Conservation (phyloP, 2,888 invertebrate species). For the Brachyptera risi region DNA sequence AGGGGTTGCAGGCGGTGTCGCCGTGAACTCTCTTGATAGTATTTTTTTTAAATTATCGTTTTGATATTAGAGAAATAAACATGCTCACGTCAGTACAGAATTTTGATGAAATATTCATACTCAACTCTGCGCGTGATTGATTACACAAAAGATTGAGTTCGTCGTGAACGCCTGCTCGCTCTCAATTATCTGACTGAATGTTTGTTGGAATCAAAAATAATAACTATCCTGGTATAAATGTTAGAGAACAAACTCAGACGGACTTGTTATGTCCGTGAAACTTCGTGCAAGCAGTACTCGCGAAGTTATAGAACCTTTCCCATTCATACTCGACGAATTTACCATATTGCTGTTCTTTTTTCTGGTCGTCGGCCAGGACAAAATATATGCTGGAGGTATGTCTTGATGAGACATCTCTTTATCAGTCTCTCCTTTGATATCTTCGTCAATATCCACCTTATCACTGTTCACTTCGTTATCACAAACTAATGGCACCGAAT, state of each 20-base stretch:
- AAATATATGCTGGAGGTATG: constrained; percentile 38
- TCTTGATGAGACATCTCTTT: constrained; percentile 12
- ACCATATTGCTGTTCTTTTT: constrained; percentile 35
- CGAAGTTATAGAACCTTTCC: constrained; percentile 24
- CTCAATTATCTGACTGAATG: too few species aligned
- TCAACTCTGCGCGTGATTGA: too few species aligned
- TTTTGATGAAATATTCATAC: too few species aligned
- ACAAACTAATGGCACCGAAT: constrained; percentile 15
- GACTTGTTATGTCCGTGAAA: constrained; percentile 19
- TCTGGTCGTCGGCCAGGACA: constrained; percentile 52
- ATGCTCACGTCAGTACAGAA: too few species aligned
- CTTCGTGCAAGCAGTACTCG: constrained; percentile 24
- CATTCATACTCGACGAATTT: constrained; percentile 9
- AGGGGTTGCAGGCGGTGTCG: too few species aligned
- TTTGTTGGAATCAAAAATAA: too few species aligned
- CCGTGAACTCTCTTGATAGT: too few species aligned
- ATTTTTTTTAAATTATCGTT: too few species aligned
- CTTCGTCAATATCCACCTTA: not conserved
- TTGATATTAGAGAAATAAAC: too few species aligned
- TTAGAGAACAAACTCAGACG: constrained; percentile 26
- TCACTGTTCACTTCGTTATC: not conserved
- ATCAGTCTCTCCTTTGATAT: not conserved
- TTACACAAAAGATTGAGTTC: too few species aligned
- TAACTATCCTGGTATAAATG: too few species aligned
- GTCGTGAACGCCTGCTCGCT: too few species aligned